Evolutionary conservation across 2,797 vertebrate species (phyloP), one percentile per base, ranked within the genome.

Genomic region (Acanthurus tractus): DNA sequence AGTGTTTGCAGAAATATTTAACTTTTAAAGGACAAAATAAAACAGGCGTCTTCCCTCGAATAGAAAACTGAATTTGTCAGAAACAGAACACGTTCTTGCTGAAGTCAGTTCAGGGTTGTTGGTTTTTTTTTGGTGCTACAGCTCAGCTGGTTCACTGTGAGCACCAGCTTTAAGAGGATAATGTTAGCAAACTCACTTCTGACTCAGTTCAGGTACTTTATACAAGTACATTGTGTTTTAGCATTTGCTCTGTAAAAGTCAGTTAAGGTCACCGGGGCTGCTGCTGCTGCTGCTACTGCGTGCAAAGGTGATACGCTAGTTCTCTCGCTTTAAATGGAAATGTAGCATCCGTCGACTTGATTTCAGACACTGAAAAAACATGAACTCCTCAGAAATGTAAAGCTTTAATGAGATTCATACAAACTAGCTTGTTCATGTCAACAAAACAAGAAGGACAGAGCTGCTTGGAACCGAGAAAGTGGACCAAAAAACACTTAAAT

Each of bases 241-340:
- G 38, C 50, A 34, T 63, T 55, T 52, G 23, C 44, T 18, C 23
- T 48, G 6, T 49, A 50, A 63, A 70, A 55, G 48, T 70, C 34
- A 54, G 38, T 62, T 49, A 2, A 8, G 36, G 17, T 22, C 29
- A 42, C 6, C 22, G n/a, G 2, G 17, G 2, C 17, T 0, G 8
- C 36, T 57, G 23, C 11, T 46, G 2, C 17, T 0, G 8, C 36
- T 57, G 23, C 11, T 46, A 11, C 38, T 40, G 8, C 10, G 8
- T 62, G 46, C 8, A 36, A 42, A 13, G 63, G 42, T 46, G 53
- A 25, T 13, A 15, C 2, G 4, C 2, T 1, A 2, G 17, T n/a
- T 11, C 18, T 15, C 14, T 49, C 0, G 2, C 4, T 22, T 44
- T 36, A 23, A 62, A 59, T 50, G 25, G 20, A 64, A 48, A 4